Evolutionary conservation across 2,113 vertebrate genomes (phyloP).

Genomic region (Corythoichthys intestinalis): DNA sequence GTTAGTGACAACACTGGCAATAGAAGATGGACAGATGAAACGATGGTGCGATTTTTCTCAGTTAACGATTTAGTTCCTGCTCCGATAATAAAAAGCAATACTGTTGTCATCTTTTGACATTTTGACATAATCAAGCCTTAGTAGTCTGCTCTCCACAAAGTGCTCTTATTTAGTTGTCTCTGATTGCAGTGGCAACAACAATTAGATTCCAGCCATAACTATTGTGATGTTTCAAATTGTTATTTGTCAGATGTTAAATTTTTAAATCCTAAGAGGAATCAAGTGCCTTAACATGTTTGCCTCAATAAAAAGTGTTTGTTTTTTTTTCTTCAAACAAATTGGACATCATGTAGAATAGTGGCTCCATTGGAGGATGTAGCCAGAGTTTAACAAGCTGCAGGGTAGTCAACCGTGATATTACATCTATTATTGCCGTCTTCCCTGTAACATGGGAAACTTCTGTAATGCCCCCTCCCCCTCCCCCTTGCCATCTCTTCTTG

Average conservation of each 20-base stretch:
- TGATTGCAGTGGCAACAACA: too few relatives aligned
- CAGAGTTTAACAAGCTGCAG: not conserved
- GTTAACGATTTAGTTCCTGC: too few relatives aligned
- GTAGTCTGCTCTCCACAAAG: too few relatives aligned
- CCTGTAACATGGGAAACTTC: not conserved
- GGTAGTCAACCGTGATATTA: not conserved
- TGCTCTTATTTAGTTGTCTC: too few relatives aligned
- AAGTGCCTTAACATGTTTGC: not conserved
- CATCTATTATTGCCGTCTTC: not conserved
- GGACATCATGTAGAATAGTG: not conserved
- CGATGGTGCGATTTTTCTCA: too few relatives aligned
- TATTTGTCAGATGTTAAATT: not conserved
- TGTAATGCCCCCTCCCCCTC: not conserved
- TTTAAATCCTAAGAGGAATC: not conserved
- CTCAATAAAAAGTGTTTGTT: not conserved
- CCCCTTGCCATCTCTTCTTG: not conserved
- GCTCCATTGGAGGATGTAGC: not conserved
- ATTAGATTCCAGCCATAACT: too few relatives aligned
- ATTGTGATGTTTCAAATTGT: too few relatives aligned
- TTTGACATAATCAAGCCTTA: too few relatives aligned
- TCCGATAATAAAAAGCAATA: too few relatives aligned
- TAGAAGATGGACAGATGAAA: too few relatives aligned
- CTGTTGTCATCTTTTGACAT: too few relatives aligned
- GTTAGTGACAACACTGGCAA: too few relatives aligned
- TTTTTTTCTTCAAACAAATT: not conserved